Evolutionary conservation across 2,888 invertebrate species (phyloP), one percentile per base, ranked within the genome.

Genomic region (Cephus spinipes): DNA sequence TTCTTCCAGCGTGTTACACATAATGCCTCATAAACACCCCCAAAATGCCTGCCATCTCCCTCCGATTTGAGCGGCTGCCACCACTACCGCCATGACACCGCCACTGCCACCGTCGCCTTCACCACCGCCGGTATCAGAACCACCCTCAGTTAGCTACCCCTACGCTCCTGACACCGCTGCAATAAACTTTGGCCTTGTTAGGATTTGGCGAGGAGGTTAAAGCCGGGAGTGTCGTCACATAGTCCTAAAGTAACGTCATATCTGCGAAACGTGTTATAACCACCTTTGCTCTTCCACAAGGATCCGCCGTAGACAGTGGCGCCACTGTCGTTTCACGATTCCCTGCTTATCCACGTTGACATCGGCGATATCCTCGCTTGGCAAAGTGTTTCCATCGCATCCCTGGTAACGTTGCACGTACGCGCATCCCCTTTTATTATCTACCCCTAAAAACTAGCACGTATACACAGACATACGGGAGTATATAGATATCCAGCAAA

Each of bases 21-120:
- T 91, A 91, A 91, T 91, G 90, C 89, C 91, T 91, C 91, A 90
- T 91, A 91, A 91, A 91, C 90, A 90, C 89, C 90, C 89, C 88
- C 88, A 90, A 90, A 90, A 90, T 89, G 89, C 88, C 87, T 87
- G 86, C 85, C 86, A 87, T 88, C 88, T 85, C 85, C 89, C 87
- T n/a, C 86, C 87, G 81, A 85, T 85, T 86, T 85, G 82, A 84
- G 82, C 83, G 84, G 82, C 83, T 83, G 83, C 84, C 84, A 82
- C 87, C 83, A 83, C 83, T 82, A 79, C 77, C 76, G 23, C 55
- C 23, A 55, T 55, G 23, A 76, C 77, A 77, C 78, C 68, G 73
- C 74, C 79, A 69, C 79, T 76, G 76, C 77, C 73, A 73, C 69
- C 75, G 80, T 79, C 77, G 80, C 77, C 40, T 80, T 81, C 82